phyloP scores from a whole-genome alignment of 2,888 invertebrate species.

The Hofmannophila pseudospretella region DNA sequence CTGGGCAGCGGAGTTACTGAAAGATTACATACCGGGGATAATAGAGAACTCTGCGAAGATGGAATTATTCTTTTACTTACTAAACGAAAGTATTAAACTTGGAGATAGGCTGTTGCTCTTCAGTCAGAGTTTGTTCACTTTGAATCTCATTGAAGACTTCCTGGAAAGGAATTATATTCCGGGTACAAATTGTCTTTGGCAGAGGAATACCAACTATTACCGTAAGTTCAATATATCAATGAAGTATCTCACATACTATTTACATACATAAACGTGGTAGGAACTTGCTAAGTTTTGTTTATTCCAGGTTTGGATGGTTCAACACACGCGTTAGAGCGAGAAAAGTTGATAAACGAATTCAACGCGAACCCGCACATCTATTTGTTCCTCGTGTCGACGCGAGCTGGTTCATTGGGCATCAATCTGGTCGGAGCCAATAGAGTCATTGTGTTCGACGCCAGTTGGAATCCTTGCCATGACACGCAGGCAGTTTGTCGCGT shows the following conservation, averaged over 20 bases:
- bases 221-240: slow-evolving; percentile 85
- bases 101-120: slow-evolving; percentile 96
- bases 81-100: slow-evolving; percentile 90
- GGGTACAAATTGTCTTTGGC: slow-evolving; percentile 87
- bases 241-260: too few relatives aligned
- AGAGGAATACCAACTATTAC: slow-evolving; percentile 91
- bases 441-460: slow-evolving; percentile 98
- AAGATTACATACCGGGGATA: slow-evolving; percentile 91
- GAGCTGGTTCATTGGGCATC: slow-evolving; percentile 97
- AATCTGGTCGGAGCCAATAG: slow-evolving; percentile 98
- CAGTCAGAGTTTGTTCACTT: slow-evolving; percentile 96
- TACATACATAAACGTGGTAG: not conserved
- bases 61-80: slow-evolving; percentile 93
- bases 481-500: slow-evolving; percentile 98
- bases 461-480: slow-evolving; percentile 99
- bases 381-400: slow-evolving; percentile 96
- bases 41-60: slow-evolving; percentile 97
- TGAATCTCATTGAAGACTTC: slow-evolving; percentile 96
- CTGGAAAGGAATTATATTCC: slow-evolving; percentile 85
- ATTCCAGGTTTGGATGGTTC: slow-evolving; percentile 93
- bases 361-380: slow-evolving; percentile 92
- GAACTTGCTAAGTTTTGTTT: not conserved
- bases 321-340: slow-evolving; percentile 95
- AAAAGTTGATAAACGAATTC: slow-evolving; percentile 97
- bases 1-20: slow-evolving; percentile 90